A percentile compares a stretch with the other conserved stretches of the same genome.
Conservation (phyloP, 2,797 vertebrate genomes). For the Tokudaia tokunoshimensis region DNA sequence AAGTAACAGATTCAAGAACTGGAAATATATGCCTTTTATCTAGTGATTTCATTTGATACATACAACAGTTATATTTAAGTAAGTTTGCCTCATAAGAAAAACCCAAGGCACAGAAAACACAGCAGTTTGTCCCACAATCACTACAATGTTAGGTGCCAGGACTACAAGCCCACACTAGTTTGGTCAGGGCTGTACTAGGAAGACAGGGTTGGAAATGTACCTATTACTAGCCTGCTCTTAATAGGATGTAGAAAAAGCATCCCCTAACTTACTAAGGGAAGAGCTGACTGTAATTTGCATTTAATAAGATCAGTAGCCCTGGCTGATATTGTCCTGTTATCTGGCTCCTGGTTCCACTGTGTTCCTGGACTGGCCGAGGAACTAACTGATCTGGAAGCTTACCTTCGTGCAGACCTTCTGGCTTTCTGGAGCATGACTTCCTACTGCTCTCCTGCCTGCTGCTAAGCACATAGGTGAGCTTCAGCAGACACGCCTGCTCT, state of each 20-base stretch:
- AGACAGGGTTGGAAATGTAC: not conserved
- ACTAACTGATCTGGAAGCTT: not conserved
- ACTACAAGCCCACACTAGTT: not conserved
- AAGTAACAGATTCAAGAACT: not conserved
- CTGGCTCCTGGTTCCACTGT: not conserved
- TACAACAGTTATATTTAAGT: not conserved
- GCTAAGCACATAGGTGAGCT: not conserved
- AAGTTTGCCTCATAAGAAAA: not conserved
- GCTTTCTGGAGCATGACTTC: not conserved
- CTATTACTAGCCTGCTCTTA: conserved; percentile 26
- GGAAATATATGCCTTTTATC: not conserved
- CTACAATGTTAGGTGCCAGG: not conserved
- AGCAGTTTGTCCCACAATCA: not conserved
- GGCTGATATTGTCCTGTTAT: not conserved
- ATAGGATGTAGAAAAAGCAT: not conserved
- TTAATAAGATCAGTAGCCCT: not conserved
- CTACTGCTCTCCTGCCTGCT: not conserved
- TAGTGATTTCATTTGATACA: not conserved
- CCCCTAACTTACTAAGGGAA: not conserved
- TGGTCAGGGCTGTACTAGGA: not conserved
- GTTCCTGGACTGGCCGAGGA: not conserved
- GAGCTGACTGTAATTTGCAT: not conserved
- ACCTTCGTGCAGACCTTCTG: not conserved
- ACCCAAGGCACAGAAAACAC: not conserved
- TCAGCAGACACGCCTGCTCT: not conserved